A percentile compares a stretch with the other conserved stretches of the same genome.
Evolutionary conservation across 2,888 invertebrate species (phyloP).

Genomic region (Scaptomyza caliginosa): DNA sequence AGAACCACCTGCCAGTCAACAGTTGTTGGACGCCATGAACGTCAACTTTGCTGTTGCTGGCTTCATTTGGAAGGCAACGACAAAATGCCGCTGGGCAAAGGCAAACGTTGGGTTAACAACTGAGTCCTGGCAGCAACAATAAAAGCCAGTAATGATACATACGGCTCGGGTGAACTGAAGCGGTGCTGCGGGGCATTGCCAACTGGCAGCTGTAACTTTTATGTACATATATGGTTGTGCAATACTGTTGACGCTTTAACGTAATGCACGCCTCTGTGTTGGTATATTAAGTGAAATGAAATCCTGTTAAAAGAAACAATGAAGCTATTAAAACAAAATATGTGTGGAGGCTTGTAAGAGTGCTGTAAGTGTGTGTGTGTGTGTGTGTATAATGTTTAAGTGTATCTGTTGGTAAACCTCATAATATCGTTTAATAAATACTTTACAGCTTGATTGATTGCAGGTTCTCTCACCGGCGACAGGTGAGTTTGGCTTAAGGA

Average conservation of each 20-base stretch:
- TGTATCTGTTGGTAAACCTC: constrained; percentile 63
- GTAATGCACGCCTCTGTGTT: constrained; percentile 49
- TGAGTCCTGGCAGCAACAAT: constrained; percentile 55
- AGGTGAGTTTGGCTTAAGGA: constrained; percentile 62
- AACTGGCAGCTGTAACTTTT: constrained; percentile 37
- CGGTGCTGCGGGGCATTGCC: constrained; percentile 9
- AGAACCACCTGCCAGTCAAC: constrained; percentile 35
- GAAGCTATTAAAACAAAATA: constrained; percentile 73
- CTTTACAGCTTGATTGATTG: constrained; percentile 78
- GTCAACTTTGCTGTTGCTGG: constrained; percentile 24
- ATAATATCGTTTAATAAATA: constrained; percentile 80
- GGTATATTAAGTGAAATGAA: constrained; percentile 76
- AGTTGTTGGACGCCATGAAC: constrained; percentile 3
- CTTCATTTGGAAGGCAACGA: constrained; percentile 63
- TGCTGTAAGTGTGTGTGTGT: not conserved
- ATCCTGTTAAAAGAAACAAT: constrained; percentile 76
- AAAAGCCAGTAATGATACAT: constrained; percentile 55
- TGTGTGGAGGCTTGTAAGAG: constrained; percentile 3
- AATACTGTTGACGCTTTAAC: constrained; percentile 27
- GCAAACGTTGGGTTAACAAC: constrained; percentile 69
- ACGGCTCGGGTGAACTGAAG: not conserved
- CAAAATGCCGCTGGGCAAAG: constrained; percentile 69
- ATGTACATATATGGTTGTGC: not conserved
- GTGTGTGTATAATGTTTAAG: constrained; percentile 24
- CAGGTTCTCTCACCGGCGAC: constrained; percentile 58